Base-by-base conservation (phyloP, 2,797 vertebrate species). In the Denticeps clupeoides region DNA sequence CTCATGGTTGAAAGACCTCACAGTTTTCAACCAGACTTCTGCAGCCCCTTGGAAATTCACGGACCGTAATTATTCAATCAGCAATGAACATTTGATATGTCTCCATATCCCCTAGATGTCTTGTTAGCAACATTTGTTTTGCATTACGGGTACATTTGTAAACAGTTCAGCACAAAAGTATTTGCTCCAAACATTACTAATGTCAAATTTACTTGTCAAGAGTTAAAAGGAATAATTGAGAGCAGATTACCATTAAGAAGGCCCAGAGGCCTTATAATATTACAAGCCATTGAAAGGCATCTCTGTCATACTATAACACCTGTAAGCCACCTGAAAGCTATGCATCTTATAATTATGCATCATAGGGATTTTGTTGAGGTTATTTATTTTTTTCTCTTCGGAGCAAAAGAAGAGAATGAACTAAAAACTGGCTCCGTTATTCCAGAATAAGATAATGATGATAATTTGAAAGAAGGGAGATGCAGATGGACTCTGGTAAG, bases 51-150 rank as follows among this genome's bases (percentile, higher is more conserved):
- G 16, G 59, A 62, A 65, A 62, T 51, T 64, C 61, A 58, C 55
- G 49, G 51, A 29, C 18, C 51, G 47, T 63, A 65, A 70, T 74
- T 71, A 75, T 75, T 59, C 61, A 65, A 59, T 81, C 55, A 70
- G 69, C 55, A 54, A 41, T 49, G 45, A 60, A 69, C 55, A 53
- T 70, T 56, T 56, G 62, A 66, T 42, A 67, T 45, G 58, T 60
- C 49, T 60, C 58, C 45, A 56, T 41, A 61, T 60, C 55, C 55
- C 46, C 63, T 61, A 49, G 59, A 65, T 62, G 69, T 71, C 72
- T 72, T 65, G 59, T 80, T 75, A 70, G 53, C 35, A 67, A 73
- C 74, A 77, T 80, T 80, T 77, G 71, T 77, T 63, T 72, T 62
- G 55, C 40, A 72, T 78, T 79, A 66, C 33, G 40, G 46, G 59